Base-by-base conservation (phyloP, 2,113 vertebrate species). In the Poecile atricapillus region DNA sequence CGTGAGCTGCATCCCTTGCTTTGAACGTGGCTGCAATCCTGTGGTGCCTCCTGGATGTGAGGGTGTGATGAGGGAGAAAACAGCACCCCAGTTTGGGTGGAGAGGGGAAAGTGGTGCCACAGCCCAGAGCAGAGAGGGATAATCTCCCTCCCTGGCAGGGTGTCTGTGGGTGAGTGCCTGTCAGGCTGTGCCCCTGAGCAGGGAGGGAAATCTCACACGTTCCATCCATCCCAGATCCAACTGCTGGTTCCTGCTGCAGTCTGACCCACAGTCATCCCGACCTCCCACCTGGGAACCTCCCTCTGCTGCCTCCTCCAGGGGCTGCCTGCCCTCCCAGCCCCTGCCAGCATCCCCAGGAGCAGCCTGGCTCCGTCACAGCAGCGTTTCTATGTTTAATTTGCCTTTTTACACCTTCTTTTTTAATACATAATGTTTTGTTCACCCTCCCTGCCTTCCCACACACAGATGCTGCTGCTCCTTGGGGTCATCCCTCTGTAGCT, bases 21-120 rank as follows among this genome's bases (percentile, higher is more conserved):
- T 47, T 77, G 64, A 64, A 15, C 1, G 0, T 5, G 43, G 21
- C 0, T 37, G 21, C 23, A 27, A 35, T 49, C 11, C 63, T 30
- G 1, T 0, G 1, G 1, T 50, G 8, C 39, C 30, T 64, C 33
- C 55, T 4, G 2, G 35, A 8, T 15, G 1, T 0, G 3, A 30
- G 0, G 3, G 10, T 0, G 0, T 43, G 58, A 35, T 4, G 68
- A 64, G 49, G 43, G 73, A n/a, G 64, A 24, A 55, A 77, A 8
- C 25, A 21, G 1, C n/a, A 6, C 18, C 50, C 15, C 5, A n/a
- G 35, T 30, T 11, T 0, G 4, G 35, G 20, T 35, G 65, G 56
- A 49, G 31, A 33, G 37, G 43, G 24, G 18, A 46, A 35, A 39
- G 7, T 25, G 87, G 62, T 89, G 76, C 68, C 28, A 2, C 14